phyloP scores from a whole-genome alignment of 2,888 invertebrate species.

The Empis stercorea region DNA sequence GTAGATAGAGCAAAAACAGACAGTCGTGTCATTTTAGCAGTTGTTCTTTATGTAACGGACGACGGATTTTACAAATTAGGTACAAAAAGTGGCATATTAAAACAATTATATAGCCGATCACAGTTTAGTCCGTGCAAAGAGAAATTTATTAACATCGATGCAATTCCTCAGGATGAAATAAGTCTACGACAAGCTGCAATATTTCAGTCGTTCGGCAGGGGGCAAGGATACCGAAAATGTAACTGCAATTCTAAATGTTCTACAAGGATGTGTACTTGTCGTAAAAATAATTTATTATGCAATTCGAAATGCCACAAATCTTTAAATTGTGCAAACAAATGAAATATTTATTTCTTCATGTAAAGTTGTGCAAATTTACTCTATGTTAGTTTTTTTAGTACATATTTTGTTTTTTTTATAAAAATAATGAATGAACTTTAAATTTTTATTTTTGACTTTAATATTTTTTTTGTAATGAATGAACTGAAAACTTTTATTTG shows the following conservation, averaged over 20 bases:
- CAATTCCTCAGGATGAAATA: not conserved
- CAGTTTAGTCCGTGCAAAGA: not conserved
- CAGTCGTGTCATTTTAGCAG: not conserved
- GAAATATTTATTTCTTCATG: not conserved
- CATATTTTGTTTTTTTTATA: no score
- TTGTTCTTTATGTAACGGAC: not conserved
- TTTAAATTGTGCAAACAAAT: not conserved
- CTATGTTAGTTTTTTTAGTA: no score
- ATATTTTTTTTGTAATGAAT: no score
- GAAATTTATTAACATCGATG: not conserved
- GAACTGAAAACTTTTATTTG: no score
- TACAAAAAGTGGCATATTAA: not conserved
- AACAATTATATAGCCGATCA: not conserved
- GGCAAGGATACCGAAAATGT: no score
- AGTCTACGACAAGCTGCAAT: no score
- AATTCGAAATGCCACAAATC: not conserved
- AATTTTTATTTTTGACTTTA: no score
- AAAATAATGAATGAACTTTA: no score
- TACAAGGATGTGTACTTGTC: no score
- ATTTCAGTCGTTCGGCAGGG: no score
- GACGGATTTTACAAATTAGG: not conserved
- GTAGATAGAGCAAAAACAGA: not conserved
- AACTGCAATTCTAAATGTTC: no score
- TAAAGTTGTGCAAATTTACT: no score
- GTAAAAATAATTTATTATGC: not conserved